Evolutionary conservation across 2,888 invertebrate genomes (phyloP), one percentile per base, ranked within the genome.

Genomic region (Torymus texanus): DNA sequence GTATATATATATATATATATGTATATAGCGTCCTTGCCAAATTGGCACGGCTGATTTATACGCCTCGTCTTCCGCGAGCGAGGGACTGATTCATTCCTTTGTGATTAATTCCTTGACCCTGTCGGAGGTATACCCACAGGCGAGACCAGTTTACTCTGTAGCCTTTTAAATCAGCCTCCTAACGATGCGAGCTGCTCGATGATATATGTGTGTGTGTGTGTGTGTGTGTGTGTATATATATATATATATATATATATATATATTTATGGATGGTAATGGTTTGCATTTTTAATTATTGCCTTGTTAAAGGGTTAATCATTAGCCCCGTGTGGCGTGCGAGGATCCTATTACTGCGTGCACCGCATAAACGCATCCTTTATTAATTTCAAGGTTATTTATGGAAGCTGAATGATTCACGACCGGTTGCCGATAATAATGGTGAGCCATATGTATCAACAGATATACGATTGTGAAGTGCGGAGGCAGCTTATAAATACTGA

Each of bases 31-130:
- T 72, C 21, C 8, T 41, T 62, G 74, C 29, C 70, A 70, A 75
- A 66, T 79, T 70, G 61, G 53, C 53, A 50, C 2, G 10, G 13
- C 41, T 79, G 75, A 79, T 79, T 79, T 79, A 79, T 51, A 8
- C 10, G 50, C n/a, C 18, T n/a, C 11, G 50, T 16, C 55, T 50
- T 21, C 55, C 1, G 41, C 41, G 41, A 8, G 8, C 41, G 10
- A 1, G 21, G 24, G n/a, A 8, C 29, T 21, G 65, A 70, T 75
- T 68, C 70, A 70, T 71, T 66, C 55, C 55, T 71, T 63, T 41
- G 51, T 51, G 53, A 79, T 79, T 74, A 79, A 70, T 74, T 62
- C 29, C 55, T 74, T 61, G 73, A 68, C 59, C 63, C 56, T 16
- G 50, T 41, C 41, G 41, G 2, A 67, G 18, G 8, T 16, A 2